Conservation (phyloP, 1,140 invertebrate species). For the Oreohelix idahoensis region DNA sequence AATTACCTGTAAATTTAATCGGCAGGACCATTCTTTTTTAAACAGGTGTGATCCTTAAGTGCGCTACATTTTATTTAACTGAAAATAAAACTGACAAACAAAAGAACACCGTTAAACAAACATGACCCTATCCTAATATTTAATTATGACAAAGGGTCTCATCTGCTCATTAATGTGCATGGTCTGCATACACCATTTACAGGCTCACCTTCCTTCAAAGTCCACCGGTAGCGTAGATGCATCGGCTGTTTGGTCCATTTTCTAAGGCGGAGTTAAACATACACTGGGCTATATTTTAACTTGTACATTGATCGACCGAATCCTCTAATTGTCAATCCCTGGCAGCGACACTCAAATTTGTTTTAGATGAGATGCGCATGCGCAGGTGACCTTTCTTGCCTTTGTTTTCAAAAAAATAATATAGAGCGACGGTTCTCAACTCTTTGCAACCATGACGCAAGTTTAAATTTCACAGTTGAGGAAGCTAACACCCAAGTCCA, state of each 20-base stretch:
- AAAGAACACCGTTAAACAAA: background rate
- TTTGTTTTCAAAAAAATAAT: background rate
- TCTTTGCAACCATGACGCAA: no score
- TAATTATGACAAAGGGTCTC: no score
- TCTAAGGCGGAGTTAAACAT: no score
- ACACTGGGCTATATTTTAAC: background rate
- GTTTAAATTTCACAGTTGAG: no score
- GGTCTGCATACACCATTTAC: background rate
- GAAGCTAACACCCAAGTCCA: no score
- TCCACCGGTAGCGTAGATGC: slow-evolving; percentile 12
- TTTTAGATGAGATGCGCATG: slow-evolving; percentile 10
- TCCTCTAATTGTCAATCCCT: background rate
- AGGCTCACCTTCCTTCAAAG: slow-evolving; percentile 27
- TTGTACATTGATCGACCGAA: slow-evolving; percentile 12
- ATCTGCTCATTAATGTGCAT: no score
- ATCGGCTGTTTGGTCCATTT: slow-evolving; percentile 10
- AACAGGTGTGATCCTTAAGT: background rate
- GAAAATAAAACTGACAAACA: background rate
- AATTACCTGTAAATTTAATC: background rate
- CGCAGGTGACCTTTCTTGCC: background rate
- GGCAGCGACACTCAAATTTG: background rate
- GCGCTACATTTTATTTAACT: background rate
- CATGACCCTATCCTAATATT: background rate
- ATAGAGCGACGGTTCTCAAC: no score
- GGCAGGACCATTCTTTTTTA: background rate